phyloP scores from a whole-genome alignment of 2,797 vertebrate species.

The Corythornis leucogaster region DNA sequence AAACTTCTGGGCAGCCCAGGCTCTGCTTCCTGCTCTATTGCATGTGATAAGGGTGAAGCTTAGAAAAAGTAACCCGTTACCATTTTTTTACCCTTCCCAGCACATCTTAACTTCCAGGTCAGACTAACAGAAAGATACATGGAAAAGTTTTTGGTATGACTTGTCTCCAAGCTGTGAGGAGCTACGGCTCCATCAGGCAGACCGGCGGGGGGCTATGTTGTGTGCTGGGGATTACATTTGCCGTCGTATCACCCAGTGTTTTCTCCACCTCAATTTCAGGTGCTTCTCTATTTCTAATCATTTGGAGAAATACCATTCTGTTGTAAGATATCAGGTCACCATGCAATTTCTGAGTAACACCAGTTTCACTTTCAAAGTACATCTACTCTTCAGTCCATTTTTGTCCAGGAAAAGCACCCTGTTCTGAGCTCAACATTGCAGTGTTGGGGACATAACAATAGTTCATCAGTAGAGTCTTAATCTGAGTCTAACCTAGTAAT shows the following conservation, averaged over 20 bases:
- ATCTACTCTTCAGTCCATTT: not conserved
- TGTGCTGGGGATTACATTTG: not conserved
- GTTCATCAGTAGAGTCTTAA: not conserved
- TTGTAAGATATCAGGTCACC: not conserved
- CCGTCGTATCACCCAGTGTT: accelerated
- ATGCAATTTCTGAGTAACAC: not conserved
- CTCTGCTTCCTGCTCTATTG: not conserved
- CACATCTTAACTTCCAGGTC: not conserved
- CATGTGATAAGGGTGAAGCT: not conserved
- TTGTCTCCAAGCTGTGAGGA: not conserved
- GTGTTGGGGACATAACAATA: not conserved
- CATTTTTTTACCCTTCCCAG: not conserved
- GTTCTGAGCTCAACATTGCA: not conserved
- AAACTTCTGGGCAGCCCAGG: not conserved
- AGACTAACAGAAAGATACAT: not conserved
- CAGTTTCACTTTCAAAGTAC: not conserved
- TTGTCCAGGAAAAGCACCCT: not conserved
- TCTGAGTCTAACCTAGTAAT: not conserved
- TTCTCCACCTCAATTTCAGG: not conserved
- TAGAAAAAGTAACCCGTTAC: not conserved
- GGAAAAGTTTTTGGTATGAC: not conserved
- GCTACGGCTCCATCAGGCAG: not conserved
- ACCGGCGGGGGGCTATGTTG: accelerated
- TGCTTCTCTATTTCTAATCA: not conserved
- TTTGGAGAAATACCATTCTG: not conserved